A percentile compares a stretch with the other conserved stretches of the same genome.
phyloP scores from a whole-genome alignment of 1,140 invertebrate genomes.

The Aphis craccivora region DNA sequence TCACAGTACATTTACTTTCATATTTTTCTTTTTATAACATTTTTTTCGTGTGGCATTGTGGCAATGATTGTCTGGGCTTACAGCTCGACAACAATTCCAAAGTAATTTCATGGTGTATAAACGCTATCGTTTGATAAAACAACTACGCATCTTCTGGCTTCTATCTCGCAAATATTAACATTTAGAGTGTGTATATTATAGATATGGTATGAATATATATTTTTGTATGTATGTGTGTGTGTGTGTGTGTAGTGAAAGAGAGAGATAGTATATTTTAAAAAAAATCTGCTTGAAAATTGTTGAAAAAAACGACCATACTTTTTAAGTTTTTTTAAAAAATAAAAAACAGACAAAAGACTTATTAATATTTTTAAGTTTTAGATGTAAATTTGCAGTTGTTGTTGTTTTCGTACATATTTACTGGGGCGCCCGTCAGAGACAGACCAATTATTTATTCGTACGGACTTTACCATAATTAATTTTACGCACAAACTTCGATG shows the following conservation, averaged over 20 bases:
- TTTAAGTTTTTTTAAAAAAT: background rate
- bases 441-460: conserved; percentile 26
- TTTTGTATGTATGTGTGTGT: background rate
- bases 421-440: background rate
- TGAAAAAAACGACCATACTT: background rate
- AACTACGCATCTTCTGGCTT: background rate
- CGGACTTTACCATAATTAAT: background rate
- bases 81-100: conserved; percentile 9
- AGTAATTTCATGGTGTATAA: conserved; percentile 44
- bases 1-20: conserved; percentile 28
- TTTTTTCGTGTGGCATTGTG: background rate
- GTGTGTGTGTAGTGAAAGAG: background rate
- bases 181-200: background rate
- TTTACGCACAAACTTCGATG: background rate
- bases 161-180: background rate
- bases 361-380: background rate
- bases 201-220: background rate
- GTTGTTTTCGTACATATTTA: background rate
- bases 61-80: background rate
- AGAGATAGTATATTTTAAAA: background rate
- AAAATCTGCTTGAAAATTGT: background rate
- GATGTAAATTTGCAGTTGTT: background rate
- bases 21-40: background rate
- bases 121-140: background rate
- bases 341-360: background rate